Percentiles rank a stretch among this genome's conserved stretches.
Evolutionary conservation across 2,888 invertebrate species (phyloP).

Genomic region (Busseola fusca): DNA sequence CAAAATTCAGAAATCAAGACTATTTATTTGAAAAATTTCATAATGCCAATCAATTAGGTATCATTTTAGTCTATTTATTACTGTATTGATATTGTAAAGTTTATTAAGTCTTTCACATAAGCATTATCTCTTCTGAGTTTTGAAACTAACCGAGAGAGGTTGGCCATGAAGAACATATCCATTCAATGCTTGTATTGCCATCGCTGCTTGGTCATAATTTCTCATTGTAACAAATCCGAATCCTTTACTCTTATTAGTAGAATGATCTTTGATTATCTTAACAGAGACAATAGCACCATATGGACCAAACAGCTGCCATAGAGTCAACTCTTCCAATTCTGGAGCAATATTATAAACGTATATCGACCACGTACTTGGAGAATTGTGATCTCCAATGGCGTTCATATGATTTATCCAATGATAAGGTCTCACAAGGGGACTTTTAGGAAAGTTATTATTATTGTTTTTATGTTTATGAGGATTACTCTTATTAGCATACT

Average conservation of each 20-base stretch:
- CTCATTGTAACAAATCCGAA: conserved; percentile 89
- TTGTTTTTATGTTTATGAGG: conserved; percentile 87
- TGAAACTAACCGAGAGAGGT: conserved; percentile 88
- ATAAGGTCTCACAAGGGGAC: conserved; percentile 84
- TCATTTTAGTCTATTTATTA: conserved; percentile 83
- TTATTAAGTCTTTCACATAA: conserved; percentile 78
- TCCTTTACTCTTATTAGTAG: conserved; percentile 88
- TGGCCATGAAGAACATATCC: conserved; percentile 86
- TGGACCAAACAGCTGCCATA: conserved; percentile 88
- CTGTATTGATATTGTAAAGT: conserved; percentile 87
- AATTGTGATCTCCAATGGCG: conserved; percentile 85
- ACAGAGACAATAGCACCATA: conserved; percentile 89
- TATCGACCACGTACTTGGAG: conserved; percentile 88
- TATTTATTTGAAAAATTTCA: conserved; percentile 78
- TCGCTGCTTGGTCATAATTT: conserved; percentile 88
- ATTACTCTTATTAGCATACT: conserved; percentile 89
- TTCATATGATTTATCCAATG: conserved; percentile 88
- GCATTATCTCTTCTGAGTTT: conserved; percentile 89
- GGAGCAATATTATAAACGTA: conserved; percentile 88
- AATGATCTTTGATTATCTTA: conserved; percentile 88
- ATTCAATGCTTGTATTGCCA: conserved; percentile 88
- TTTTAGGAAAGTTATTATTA: conserved; percentile 86
- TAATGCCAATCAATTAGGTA: conserved; percentile 82
- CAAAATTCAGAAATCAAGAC: conserved; percentile 72
- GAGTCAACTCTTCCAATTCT: conserved; percentile 86